Base-by-base conservation (phyloP, 64 coral and sea anemone genomes). In the Actinia tenebrosa region DNA sequence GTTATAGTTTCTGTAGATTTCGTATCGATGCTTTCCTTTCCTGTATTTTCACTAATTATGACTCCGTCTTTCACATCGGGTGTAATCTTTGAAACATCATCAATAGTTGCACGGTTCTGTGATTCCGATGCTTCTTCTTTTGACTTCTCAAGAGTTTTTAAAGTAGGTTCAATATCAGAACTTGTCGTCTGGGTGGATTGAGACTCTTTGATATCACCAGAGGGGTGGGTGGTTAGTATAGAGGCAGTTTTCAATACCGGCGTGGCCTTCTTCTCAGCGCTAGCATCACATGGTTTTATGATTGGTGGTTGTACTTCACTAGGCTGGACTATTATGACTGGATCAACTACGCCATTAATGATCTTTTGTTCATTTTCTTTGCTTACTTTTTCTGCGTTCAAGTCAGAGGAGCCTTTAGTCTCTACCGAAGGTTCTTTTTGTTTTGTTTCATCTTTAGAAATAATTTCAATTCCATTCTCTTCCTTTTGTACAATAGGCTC, bases 281-380 rank as follows among this genome's bases (percentile, higher is more conserved):
- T 83, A 23, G 80, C 9, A 10, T 58, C 80, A 58, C 46, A 10
- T 18, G 69, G 69, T 30, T 69, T 69, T 69, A n/a, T 69, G 16
- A 83, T 53, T 4, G 9, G 4, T 83, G 37, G 80, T 58, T 83
- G 43, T 17, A 83, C 80, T 58, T 83, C 80, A 43, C 80, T 83
- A 54, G 80, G 80, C 45, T 83, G 80, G 45, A 83, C 25, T 58
- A 83, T 58, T 19, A 44, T 18, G 10, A 16, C 17, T 22, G 80
- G 80, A 43, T 83, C 80, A 53, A 83, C 20, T 14, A 6, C 17
- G 37, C 23, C 23, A 37, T 14, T 42, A 75, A 27, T 30, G 42
- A 26, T 75, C n/a, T 26, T 15, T 75, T 27, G 69, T 2, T 3
- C 26, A 16, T 75, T 42, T 75, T 26, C 46, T 14, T 53, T 7